phyloP scores from a whole-genome alignment of 1,140 invertebrate species.

The Orius laevigatus region DNA sequence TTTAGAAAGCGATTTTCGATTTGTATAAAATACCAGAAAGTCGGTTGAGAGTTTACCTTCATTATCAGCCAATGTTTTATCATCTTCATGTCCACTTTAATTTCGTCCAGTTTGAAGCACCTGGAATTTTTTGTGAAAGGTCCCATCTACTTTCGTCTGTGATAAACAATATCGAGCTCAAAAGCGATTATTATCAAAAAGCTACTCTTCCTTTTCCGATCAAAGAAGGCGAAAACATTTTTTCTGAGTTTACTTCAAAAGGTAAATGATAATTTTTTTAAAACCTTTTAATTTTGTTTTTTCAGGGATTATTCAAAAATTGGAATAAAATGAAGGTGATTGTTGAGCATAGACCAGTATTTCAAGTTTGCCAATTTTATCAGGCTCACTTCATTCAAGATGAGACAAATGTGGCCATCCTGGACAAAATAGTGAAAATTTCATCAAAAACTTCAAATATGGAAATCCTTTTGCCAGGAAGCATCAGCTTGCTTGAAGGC shows the following conservation, averaged over 20 bases:
- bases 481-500: no score
- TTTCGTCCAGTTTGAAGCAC: conserved; percentile 61
- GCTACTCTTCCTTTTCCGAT: conserved; percentile 56
- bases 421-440: no score
- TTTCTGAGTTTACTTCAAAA: conserved; percentile 20
- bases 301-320: no score
- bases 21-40: conserved; percentile 56
- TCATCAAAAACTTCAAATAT: no score
- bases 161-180: conserved; percentile 78
- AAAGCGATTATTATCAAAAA: conserved; percentile 68
- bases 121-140: conserved; percentile 57
- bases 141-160: conserved; percentile 74
- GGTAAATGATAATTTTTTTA: conserved; percentile 13
- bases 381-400: no score
- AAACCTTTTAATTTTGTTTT: no score
- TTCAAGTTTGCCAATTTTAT: no score
- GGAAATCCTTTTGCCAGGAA: no score
- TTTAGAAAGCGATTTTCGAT: conserved; percentile 54
- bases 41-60: conserved; percentile 72
- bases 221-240: conserved; percentile 41
- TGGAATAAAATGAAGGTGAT: no score
- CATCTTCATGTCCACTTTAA: conserved; percentile 92
- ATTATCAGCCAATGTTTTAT: conserved; percentile 95
- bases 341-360: no score
- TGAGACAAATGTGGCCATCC: no score